Evolutionary conservation across 2,113 vertebrate genomes (phyloP).

Genomic region (Pteruthius melanotis): DNA sequence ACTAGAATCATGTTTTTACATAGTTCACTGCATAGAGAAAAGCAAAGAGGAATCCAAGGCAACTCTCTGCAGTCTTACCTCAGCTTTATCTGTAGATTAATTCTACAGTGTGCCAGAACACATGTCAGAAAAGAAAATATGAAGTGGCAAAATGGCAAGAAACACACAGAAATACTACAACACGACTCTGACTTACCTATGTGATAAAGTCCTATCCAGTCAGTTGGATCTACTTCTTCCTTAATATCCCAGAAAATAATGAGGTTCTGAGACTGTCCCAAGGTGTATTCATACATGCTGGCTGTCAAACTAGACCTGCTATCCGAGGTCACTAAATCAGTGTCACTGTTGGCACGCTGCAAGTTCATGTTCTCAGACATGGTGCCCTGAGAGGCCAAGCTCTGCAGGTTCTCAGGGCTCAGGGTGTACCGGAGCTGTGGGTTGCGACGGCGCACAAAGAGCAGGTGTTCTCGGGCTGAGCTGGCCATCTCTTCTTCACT

Average conservation of each 20-base stretch:
- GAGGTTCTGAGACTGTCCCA: constrained; percentile 91
- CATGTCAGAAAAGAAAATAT: not conserved
- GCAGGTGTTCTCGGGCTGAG: constrained; percentile 87
- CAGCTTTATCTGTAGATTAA: not conserved
- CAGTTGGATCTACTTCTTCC: constrained; percentile 96
- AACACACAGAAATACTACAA: not conserved
- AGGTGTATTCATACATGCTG: constrained; percentile 89
- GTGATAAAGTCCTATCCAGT: constrained; percentile 98
- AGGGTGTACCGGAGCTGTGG: constrained; percentile 91
- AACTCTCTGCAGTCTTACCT: not conserved
- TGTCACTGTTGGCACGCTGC: constrained; percentile 93
- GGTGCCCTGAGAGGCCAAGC: constrained; percentile 82
- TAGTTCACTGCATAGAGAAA: not conserved
- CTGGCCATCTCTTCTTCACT: constrained; percentile 72
- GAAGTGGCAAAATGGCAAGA: not conserved
- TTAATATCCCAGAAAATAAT: constrained; percentile 99
- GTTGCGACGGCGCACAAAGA: constrained; percentile 86
- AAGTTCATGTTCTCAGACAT: constrained; percentile 80
- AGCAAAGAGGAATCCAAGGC: not conserved
- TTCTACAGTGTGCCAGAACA: not conserved
- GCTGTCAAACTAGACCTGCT: constrained; percentile 94
- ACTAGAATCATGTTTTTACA: not conserved
- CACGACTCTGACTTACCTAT: constrained; percentile 81
- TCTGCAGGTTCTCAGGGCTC: constrained; percentile 94
- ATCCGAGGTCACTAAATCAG: constrained; percentile 92